Evolutionary conservation across 2,888 invertebrate genomes (phyloP).

Genomic region (Microchrysa polita): DNA sequence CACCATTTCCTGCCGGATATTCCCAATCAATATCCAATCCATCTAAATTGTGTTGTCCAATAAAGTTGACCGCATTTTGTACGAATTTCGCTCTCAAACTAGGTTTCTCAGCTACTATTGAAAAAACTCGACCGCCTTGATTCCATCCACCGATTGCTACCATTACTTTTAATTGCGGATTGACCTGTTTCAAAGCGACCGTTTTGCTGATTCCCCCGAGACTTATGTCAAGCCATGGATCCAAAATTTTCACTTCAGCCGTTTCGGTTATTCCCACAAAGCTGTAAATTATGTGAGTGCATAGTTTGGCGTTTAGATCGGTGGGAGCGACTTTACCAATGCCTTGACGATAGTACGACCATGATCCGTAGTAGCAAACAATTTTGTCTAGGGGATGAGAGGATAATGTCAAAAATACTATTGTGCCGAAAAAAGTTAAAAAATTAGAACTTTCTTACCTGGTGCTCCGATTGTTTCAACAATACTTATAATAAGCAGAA

Average conservation of each 20-base stretch:
- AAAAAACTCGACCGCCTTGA: slow-evolving; percentile 67
- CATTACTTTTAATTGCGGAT: slow-evolving; percentile 64
- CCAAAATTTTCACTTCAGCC: slow-evolving; percentile 67
- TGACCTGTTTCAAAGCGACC: slow-evolving; percentile 62
- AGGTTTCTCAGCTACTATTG: slow-evolving; percentile 58
- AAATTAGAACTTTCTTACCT: no score
- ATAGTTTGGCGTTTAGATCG: slow-evolving; percentile 70
- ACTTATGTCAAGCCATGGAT: slow-evolving; percentile 66
- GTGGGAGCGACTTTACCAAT: slow-evolving; percentile 71
- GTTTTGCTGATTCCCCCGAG: slow-evolving; percentile 63
- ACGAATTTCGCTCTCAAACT: slow-evolving; percentile 64
- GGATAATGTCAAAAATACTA: no score
- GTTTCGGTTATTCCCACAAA: slow-evolving; percentile 70
- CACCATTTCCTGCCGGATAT: slow-evolving; percentile 63
- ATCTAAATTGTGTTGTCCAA: slow-evolving; percentile 67
- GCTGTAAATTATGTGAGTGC: slow-evolving; percentile 75
- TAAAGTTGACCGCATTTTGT: slow-evolving; percentile 65
- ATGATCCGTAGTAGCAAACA: slow-evolving; percentile 76
- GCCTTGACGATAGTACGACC: slow-evolving; percentile 72
- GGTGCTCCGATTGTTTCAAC: no score
- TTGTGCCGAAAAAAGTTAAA: no score
- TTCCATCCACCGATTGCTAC: slow-evolving; percentile 70
- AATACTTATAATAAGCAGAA: no score
- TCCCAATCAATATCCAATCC: slow-evolving; percentile 75
- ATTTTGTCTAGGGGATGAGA: slow-evolving; percentile 64